Evolutionary conservation across 1,140 invertebrate species (phyloP).

Genomic region (Camponotus floridanus): DNA sequence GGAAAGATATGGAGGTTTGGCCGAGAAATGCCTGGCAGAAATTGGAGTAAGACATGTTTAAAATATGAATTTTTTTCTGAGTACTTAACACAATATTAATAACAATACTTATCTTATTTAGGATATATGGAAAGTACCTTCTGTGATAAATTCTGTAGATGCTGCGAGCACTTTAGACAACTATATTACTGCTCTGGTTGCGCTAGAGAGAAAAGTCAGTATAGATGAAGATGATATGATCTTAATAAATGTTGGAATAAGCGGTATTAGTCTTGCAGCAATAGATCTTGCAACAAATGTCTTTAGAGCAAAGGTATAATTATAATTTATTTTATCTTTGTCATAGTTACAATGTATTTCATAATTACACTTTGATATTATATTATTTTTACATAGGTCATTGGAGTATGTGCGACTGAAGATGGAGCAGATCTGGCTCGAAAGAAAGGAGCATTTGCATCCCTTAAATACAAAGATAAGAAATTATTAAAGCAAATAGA

Average conservation of each 20-base stretch:
- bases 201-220: conserved; percentile 86
- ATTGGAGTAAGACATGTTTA: conserved; percentile 79
- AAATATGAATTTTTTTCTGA: background rate
- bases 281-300: conserved; percentile 89
- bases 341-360: no score
- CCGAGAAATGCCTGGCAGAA: conserved; percentile 86
- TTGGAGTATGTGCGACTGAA: conserved; percentile 87
- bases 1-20: conserved; percentile 86
- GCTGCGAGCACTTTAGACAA: conserved; percentile 87
- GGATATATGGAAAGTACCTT: conserved; percentile 88
- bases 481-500: conserved; percentile 86
- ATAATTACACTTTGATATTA: background rate
- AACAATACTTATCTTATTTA: conserved; percentile 73
- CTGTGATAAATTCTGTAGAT: conserved; percentile 82
- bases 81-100: conserved; percentile 5
- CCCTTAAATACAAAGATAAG: conserved; percentile 87
- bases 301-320: conserved; percentile 87
- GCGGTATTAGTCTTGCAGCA: conserved; percentile 88
- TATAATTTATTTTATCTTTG: no score
- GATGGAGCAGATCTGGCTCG: conserved; percentile 86
- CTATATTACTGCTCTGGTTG: conserved; percentile 88
- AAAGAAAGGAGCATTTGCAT: conserved; percentile 88
- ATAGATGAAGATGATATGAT: conserved; percentile 87
- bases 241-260: conserved; percentile 88
- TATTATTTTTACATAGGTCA: conserved; percentile 84